Evolutionary conservation across 1,140 invertebrate genomes (phyloP), one percentile per base, ranked within the genome.

Genomic region (Pissodes strobi): DNA sequence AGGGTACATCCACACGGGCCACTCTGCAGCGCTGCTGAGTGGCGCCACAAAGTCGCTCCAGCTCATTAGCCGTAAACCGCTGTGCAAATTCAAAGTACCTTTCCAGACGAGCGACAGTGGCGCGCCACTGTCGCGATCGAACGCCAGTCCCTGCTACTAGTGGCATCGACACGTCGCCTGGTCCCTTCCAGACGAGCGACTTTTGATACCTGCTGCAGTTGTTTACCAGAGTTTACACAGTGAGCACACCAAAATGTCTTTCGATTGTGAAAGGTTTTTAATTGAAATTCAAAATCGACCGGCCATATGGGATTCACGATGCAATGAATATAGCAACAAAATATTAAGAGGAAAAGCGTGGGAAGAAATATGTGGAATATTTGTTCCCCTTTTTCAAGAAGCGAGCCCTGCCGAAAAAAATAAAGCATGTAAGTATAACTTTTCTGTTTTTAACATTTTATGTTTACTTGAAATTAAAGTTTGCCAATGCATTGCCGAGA

Each of bases 291-390:
- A 43, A 6, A 12, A 43, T 17, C 12, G 41, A 17, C n/a, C 41
- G 1, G 41, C 41, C 9, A n/a, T 43, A 13, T 43, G n/a, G 41
- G 41, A 43, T 43, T 43, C 41, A 43, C 12, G 41, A 43, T 15
- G 12, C 17, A 43, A 12, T n/a, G 41, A 43, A 43, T 43, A 43
- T 17, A 43, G 41, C 41, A 43, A 43, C 41, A 43, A 43, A 43
- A 13, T 43, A 43, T 17, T 43, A 17, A 43, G 41, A 3, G 41
- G 41, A 43, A 43, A 17, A 43, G 41, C 41, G 17, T 43, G 41
- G 41, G 41, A 43, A 17, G 41, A 43, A 43, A 43, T 43, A 43
- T 43, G 41, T 17, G 17, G 9, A 1, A 43, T 13, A 17, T 43
- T 43, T 43, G n/a, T n/a, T 43, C 41, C 41, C 9, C 12, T 17